Evolutionary conservation across 2,113 vertebrate genomes (phyloP).

Genomic region (Trachemys scripta): DNA sequence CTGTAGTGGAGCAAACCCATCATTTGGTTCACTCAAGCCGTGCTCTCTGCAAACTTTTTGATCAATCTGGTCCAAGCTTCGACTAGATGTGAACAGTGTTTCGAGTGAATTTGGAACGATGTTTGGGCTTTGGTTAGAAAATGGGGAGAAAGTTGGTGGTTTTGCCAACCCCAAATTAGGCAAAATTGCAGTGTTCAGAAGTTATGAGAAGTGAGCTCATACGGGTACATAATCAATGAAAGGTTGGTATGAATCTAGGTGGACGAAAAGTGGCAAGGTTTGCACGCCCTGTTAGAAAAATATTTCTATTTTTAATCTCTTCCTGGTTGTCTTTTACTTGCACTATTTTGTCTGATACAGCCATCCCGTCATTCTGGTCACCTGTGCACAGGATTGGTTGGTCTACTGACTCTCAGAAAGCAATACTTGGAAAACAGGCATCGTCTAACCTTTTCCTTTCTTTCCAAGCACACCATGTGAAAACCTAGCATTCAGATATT

Average conservation of each 20-base stretch:
- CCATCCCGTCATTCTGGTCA: fast-evolving
- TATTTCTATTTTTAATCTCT: not conserved
- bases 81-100: not conserved
- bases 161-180: not conserved
- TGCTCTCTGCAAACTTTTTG: not conserved
- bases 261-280: not conserved
- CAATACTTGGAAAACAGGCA: not conserved
- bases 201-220: not conserved
- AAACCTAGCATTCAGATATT: not conserved
- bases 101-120: not conserved
- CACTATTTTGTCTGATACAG: fast-evolving
- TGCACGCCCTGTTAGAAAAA: not conserved
- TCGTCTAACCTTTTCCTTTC: not conserved
- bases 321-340: not conserved
- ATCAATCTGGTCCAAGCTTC: not conserved
- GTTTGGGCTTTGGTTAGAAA: not conserved
- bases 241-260: not conserved
- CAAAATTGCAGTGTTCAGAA: not conserved
- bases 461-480: not conserved
- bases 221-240: not conserved
- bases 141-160: too few species aligned
- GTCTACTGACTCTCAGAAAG: too few species aligned
- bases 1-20: not conserved
- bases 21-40: not conserved
- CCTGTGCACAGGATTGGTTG: too few species aligned